phyloP scores from a whole-genome alignment of 2,888 invertebrate species.

The Corbicula japonica region DNA sequence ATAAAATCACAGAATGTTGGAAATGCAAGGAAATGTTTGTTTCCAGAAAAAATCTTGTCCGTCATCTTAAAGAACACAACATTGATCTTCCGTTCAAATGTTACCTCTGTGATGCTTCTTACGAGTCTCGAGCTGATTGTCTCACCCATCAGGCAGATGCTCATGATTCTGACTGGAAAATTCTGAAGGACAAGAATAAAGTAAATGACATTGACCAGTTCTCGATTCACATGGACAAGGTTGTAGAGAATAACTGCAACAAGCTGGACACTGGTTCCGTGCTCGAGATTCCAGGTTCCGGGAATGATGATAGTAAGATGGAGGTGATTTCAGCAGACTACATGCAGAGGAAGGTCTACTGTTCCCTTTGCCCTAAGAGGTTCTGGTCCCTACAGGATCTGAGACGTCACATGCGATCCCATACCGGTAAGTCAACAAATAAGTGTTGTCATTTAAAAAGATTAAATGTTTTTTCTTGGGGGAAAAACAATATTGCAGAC shows the following conservation, averaged over 20 bases:
- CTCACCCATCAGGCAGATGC: conserved; percentile 92
- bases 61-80: conserved; percentile 85
- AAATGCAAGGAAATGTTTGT: conserved; percentile 81
- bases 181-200: conserved; percentile 89
- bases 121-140: conserved; percentile 92
- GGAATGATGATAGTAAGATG: conserved; percentile 71
- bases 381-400: conserved; percentile 98
- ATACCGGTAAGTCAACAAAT: conserved; percentile 88
- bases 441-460: too few relatives aligned
- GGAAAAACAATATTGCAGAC: too few relatives aligned
- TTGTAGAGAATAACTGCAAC: conserved; percentile 79
- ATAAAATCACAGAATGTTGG: conserved; percentile 84
- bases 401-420: conserved; percentile 96
- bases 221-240: conserved; percentile 80
- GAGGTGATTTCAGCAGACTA: conserved; percentile 79
- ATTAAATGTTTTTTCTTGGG: not conserved
- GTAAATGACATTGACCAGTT: conserved; percentile 80
- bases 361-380: conserved; percentile 96
- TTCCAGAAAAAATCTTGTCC: conserved; percentile 80
- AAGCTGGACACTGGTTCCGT: conserved; percentile 71
- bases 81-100: conserved; percentile 92
- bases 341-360: conserved; percentile 84
- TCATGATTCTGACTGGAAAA: conserved; percentile 93
- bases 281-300: conserved; percentile 72
- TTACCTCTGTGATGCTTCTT: conserved; percentile 96